phyloP scores from a whole-genome alignment of 2,888 invertebrate species.

The Patella ulyssiponensis region DNA sequence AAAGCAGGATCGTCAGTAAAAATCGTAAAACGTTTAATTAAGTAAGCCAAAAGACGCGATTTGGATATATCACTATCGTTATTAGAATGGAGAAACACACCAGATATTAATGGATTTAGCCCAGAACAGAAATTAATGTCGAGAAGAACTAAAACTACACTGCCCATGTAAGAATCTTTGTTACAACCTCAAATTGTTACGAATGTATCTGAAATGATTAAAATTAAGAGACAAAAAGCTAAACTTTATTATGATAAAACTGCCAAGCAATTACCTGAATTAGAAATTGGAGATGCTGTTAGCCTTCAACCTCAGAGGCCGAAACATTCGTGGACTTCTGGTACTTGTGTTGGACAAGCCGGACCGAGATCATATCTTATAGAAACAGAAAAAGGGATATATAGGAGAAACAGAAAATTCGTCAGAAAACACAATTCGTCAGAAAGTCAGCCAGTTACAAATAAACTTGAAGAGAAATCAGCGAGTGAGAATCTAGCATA shows the following conservation, averaged over 20 bases:
- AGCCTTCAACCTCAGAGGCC: background rate
- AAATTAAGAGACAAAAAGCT: background rate
- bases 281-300: slow-evolving; percentile 3
- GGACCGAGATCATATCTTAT: slow-evolving; percentile 2
- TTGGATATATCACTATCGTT: background rate
- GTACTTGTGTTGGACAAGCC: background rate
- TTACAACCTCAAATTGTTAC: background rate
- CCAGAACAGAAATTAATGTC: background rate
- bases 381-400: background rate
- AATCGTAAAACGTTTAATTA: background rate
- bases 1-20: slow-evolving; percentile 7
- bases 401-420: slow-evolving; percentile 4
- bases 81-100: slow-evolving; percentile 1
- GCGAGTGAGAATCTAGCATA: too few species aligned
- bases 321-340: background rate
- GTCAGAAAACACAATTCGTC: background rate
- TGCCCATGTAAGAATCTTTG: background rate
- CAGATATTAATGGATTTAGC: slow-evolving; percentile 5
- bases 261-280: background rate
- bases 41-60: background rate
- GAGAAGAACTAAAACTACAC: slow-evolving; percentile 3
- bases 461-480: too few species aligned
- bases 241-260: background rate
- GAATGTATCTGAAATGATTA: background rate
- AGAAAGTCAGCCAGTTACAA: too few species aligned